Evolutionary conservation across 2,113 vertebrate genomes (phyloP).

Genomic region (Thalassarche chlororhynchos): DNA sequence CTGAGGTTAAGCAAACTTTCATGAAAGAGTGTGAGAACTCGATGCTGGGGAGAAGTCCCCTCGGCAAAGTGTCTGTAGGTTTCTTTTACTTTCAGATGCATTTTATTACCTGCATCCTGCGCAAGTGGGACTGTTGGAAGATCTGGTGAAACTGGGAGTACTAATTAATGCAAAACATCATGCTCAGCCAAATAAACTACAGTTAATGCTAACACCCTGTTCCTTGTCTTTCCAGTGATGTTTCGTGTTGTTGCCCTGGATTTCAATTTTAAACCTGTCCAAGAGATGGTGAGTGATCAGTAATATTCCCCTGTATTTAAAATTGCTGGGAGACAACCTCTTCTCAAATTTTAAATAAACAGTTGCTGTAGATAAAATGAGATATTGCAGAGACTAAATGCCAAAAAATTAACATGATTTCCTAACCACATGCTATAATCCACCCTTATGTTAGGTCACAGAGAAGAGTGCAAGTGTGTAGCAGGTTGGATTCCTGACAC

Average conservation of each 20-base stretch:
- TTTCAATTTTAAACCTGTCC: conserved; percentile 42
- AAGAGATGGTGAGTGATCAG: conserved; percentile 47
- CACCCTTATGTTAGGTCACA: background rate
- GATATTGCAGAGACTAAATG: background rate
- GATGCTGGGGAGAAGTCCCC: background rate
- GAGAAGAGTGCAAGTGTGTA: background rate
- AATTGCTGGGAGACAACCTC: background rate
- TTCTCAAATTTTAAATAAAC: background rate
- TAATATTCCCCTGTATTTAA: background rate
- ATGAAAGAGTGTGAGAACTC: background rate
- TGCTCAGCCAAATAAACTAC: background rate
- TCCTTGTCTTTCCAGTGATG: conserved; percentile 51
- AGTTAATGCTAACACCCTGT: background rate
- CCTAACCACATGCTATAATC: background rate
- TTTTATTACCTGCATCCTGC: background rate
- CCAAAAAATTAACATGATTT: background rate
- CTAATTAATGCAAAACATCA: background rate
- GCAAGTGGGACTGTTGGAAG: background rate
- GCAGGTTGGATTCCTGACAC: background rate
- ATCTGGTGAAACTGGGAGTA: background rate
- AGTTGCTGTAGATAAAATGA: background rate
- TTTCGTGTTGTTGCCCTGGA: conserved; percentile 62
- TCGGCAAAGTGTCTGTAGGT: background rate
- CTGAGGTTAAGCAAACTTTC: background rate
- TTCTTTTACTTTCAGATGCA: background rate